A percentile compares a stretch with the other conserved stretches of the same genome.
Conservation (phyloP, 2,888 invertebrate genomes). For the Spialia ferax region DNA sequence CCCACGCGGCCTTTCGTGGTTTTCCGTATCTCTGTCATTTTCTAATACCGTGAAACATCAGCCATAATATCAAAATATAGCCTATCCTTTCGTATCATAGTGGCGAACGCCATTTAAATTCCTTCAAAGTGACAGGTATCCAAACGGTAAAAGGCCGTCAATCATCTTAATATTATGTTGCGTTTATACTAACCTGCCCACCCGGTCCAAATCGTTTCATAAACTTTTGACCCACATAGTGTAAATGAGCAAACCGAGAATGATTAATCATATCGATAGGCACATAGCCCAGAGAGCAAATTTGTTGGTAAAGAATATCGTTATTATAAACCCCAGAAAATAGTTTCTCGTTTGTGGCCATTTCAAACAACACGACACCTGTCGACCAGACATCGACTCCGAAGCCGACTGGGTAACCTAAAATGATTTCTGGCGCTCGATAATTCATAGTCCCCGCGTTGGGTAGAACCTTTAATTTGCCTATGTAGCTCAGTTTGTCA, state of each 20-base stretch:
- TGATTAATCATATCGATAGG: conserved; percentile 56
- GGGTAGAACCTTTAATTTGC: conserved; percentile 43
- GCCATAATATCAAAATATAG: no score
- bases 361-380: conserved; percentile 65
- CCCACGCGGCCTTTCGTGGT: no score
- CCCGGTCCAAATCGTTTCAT: conserved; percentile 42
- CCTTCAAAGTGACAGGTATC: no score
- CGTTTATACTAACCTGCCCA: conserved; percentile 45
- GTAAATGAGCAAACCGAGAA: conserved; percentile 46
- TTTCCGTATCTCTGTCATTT: no score
- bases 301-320: conserved; percentile 61
- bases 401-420: conserved; percentile 59
- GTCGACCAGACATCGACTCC: conserved; percentile 70
- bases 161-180: no score
- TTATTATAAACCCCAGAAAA: conserved; percentile 58
- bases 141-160: no score
- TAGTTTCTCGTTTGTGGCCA: conserved; percentile 58
- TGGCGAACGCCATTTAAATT: no score
- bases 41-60: no score
- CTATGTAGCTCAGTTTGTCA: conserved; percentile 54
- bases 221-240: conserved; percentile 56
- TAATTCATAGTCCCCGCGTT: conserved; percentile 57
- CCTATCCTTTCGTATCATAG: no score
- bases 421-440: conserved; percentile 68
- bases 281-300: conserved; percentile 56